Evolutionary conservation across 2,888 invertebrate species (phyloP), one percentile per base, ranked within the genome.

Genomic region (Rhyacophila evoluta): DNA sequence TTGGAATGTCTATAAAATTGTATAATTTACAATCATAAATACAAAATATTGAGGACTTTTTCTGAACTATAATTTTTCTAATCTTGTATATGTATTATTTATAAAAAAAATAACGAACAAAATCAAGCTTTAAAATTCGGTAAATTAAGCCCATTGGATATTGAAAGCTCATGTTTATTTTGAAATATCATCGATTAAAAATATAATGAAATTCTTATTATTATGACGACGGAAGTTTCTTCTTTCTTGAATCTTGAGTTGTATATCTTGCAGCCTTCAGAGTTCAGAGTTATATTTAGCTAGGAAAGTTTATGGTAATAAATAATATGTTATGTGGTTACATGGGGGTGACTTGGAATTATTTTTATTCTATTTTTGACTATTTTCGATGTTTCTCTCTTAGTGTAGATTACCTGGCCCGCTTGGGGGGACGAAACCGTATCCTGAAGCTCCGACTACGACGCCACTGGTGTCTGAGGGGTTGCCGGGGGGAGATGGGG

Each of bases 391-490:
- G 55, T 38, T 37, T 88, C 85, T 87, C 87, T 84, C 87, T 85
- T 87, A 87, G 82, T 83, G 74, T 85, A 55, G 55, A 55, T 91
- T 92, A 93, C 93, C 92, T 92, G 89, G 89, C 83, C 90, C 87
- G 87, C 91, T 91, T 84, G 95, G 95, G 81, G 95, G 95, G 81
- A 95, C 95, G 87, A 96, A 96, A 83, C 96, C 96, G 86, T 92
- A 96, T 83, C 95, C 95, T 72, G 95, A 95, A 79, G 95, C 95
- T 79, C 96, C 95, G 33, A 94, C 93, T 77, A 95, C 90, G 38
- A 96, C 95, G 15, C 95, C 95, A 85, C 95, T 95, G 83, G 94
- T 93, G 86, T 93, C 93, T 82, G 92, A 89, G 67, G 93, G 91
- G 83, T 93, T 93, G 81, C 93, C 92, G 83, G 91, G 88, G 6